Conservation (phyloP, 2,888 invertebrate species). For the Chironomus tentans region DNA sequence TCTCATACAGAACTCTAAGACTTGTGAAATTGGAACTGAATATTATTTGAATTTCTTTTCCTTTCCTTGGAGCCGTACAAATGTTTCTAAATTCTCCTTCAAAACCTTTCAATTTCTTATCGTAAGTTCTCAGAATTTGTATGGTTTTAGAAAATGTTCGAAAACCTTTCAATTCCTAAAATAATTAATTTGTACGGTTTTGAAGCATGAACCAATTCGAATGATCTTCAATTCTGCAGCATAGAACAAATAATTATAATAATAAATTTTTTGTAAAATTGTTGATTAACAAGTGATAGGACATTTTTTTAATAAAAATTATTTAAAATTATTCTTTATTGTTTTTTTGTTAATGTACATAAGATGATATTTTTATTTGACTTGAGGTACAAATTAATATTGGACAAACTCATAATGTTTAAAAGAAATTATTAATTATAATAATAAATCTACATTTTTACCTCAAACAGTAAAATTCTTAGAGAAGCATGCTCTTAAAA, state of each 20-base stretch:
- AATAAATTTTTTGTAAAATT: not conserved
- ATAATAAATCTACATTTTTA: not conserved
- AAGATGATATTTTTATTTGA: no score
- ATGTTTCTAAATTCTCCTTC: no score
- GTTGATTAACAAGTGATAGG: not conserved
- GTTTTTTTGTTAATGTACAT: not conserved
- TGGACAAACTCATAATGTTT: not conserved
- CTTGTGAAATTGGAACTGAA: no score
- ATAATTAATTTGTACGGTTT: no score
- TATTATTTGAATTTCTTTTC: no score
- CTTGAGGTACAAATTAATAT: no score
- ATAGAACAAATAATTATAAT: not conserved
- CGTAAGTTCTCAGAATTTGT: no score
- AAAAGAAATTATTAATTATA: not conserved
- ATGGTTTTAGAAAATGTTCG: no score
- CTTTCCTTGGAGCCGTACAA: no score
- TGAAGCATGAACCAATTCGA: no score
- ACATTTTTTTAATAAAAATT: not conserved
- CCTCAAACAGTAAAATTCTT: not conserved
- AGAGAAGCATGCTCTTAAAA: not conserved
- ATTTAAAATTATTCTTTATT: not conserved
- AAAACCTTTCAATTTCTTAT: no score
- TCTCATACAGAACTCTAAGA: slow-evolving; percentile 70
- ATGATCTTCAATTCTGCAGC: not conserved
- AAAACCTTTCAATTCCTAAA: no score